phyloP scores from a whole-genome alignment of 2,888 invertebrate species.

The Caenorhabditis afra region DNA sequence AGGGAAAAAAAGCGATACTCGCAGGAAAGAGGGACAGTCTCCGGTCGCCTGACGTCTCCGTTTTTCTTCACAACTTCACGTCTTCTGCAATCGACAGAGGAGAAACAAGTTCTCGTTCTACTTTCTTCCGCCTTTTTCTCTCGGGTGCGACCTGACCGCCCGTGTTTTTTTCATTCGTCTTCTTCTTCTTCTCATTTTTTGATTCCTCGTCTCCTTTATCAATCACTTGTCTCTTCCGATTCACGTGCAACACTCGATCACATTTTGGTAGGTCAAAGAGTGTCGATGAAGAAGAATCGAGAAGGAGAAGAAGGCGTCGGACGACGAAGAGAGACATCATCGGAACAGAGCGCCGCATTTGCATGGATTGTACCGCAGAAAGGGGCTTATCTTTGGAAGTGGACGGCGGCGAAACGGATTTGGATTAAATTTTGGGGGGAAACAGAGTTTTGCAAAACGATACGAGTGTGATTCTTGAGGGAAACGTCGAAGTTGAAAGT shows the following conservation, averaged over 20 bases:
- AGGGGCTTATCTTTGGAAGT: background rate
- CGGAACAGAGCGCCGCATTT: slow-evolving; percentile 33
- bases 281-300: background rate
- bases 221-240: slow-evolving; percentile 17
- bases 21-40: too few species aligned
- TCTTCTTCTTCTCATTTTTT: slow-evolving; percentile 4
- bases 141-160: slow-evolving; percentile 32
- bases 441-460: background rate
- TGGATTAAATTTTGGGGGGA: slow-evolving; percentile 9
- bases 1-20: too few species aligned
- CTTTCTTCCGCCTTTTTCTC: slow-evolving; percentile 21
- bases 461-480: too few species aligned
- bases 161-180: slow-evolving; percentile 25
- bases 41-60: too few species aligned
- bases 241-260: slow-evolving; percentile 17
- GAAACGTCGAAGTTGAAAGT: too few species aligned
- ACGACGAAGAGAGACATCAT: slow-evolving; percentile 16
- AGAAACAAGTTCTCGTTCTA: background rate
- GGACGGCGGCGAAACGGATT: slow-evolving; percentile 13
- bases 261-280: slow-evolving; percentile 46
- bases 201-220: background rate
- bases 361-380: slow-evolving; percentile 32
- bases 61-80: too few species aligned
- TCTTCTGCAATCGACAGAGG: too few species aligned
- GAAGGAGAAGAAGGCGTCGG: background rate